A percentile compares a stretch with the other conserved stretches of the same genome.
These are phyloP conservation scores for Plebejus anna DNA, from an alignment of 2,888 invertebrate genomes.

Conservation along the genomic window DNA sequence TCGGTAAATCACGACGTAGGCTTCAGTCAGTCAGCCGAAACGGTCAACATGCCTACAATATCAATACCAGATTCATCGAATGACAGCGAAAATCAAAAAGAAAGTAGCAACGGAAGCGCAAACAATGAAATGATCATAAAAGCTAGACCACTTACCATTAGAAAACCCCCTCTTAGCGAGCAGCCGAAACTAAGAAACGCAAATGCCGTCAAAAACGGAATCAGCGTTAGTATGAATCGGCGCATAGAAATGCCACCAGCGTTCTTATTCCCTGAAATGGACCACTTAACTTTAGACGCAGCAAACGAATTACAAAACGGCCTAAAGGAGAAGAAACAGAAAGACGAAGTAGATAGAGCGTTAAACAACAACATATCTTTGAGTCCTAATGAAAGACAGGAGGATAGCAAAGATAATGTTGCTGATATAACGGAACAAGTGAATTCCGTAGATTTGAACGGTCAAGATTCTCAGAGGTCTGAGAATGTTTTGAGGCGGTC, in stretches of 20 bases:
- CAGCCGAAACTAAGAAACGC: slow-evolving; percentile 87
- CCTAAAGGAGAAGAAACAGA: slow-evolving; percentile 60
- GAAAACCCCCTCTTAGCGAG: slow-evolving; percentile 90
- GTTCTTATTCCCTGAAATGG: slow-evolving; percentile 88
- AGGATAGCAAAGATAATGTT: slow-evolving; percentile 64
- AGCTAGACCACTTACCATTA: slow-evolving; percentile 90
- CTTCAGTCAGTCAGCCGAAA: slow-evolving; percentile 56
- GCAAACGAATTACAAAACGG: slow-evolving; percentile 57
- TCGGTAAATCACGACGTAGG: slow-evolving; percentile 64
- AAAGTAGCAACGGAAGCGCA: slow-evolving; percentile 62
- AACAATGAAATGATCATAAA: slow-evolving; percentile 81
- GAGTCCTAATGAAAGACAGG: slow-evolving; percentile 58
- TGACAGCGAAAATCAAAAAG: slow-evolving; percentile 68
- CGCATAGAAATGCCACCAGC: slow-evolving; percentile 91
- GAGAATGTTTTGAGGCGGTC: slow-evolving; percentile 82
- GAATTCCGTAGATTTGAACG: slow-evolving; percentile 72
- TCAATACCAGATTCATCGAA: slow-evolving; percentile 59
- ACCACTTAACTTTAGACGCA: slow-evolving; percentile 78
- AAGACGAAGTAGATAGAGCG: slow-evolving; percentile 70
- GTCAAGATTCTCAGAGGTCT: slow-evolving; percentile 77
- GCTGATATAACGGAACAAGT: slow-evolving; percentile 74
- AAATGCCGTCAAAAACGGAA: slow-evolving; percentile 76
- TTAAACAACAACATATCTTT: slow-evolving; percentile 55
- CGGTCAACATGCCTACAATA: slow-evolving; percentile 57
- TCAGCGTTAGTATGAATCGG: slow-evolving; percentile 84